Conservation (phyloP, 23 tunicate genomes). For the Halocynthia roretzi region DNA sequence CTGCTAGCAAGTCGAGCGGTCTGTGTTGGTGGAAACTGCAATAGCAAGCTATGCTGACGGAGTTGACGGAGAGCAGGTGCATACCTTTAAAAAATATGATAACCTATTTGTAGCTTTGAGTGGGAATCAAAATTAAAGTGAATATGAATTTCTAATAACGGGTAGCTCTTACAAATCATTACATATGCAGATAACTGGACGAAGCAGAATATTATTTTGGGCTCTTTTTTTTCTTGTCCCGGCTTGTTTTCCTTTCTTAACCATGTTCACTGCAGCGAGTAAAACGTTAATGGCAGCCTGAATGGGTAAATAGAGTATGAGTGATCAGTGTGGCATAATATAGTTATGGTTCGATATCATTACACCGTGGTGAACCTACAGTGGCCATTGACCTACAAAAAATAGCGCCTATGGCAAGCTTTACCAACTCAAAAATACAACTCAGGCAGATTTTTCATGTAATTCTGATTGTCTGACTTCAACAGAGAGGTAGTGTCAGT, state of each 20-base stretch:
- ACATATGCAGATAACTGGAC: conserved; percentile 98
- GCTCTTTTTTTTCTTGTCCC: conserved; percentile 39
- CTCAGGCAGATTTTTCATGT: too few relatives aligned
- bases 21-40: conserved; percentile 83
- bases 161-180: conserved; percentile 78
- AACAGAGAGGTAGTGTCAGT: too few relatives aligned
- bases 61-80: conserved; percentile 83
- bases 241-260: conserved; percentile 18
- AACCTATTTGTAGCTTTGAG: neutral
- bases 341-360: too few relatives aligned
- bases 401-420: too few relatives aligned
- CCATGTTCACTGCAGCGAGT: conserved; percentile 34
- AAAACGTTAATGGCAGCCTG: conserved; percentile 83
- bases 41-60: conserved; percentile 78
- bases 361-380: too few relatives aligned
- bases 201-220: conserved; percentile 21
- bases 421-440: too few relatives aligned
- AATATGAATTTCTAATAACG: neutral
- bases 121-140: neutral
- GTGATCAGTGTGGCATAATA: too few relatives aligned
- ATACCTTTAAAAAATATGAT: conserved; percentile 31
- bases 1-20: conserved; percentile 60
- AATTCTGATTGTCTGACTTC: too few relatives aligned
- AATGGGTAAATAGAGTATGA: neutral
- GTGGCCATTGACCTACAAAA: too few relatives aligned